Evolutionary conservation across 2,113 vertebrate species (phyloP), one percentile per base, ranked within the genome.

Genomic region (Vidua chalybeata): DNA sequence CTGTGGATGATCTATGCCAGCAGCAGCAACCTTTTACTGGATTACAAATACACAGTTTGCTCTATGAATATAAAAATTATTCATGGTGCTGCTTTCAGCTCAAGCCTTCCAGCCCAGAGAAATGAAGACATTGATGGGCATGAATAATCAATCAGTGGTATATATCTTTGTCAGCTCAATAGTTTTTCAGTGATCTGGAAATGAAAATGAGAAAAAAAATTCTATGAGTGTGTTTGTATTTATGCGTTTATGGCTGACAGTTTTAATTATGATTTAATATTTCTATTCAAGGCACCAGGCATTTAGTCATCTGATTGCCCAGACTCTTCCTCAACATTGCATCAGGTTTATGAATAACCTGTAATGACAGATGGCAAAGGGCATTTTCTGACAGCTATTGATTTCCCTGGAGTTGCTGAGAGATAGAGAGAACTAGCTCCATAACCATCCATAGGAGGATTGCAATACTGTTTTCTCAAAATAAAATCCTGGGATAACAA

Each of bases 301-400:
- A 75, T 68, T 87, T 79, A 82, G 73, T 90, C 21, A 69, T 84
- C 67, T 88, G 37, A 80, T 73, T 86, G 49, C 49, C 51, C 85
- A 64, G 45, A 49, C 43, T 66, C 49, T 91, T 81, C 75, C n/a
- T 82, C 66, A 76, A 54, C 26, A 31, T 83, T 93, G 67, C 35
- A 76, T 90, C 48, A 93, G 45, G 39, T 78, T 93, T 79, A 68
- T 76, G 75, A 89, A 78, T 89, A 95, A 82, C 69, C 51, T 64
- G 49, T 56, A 75, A 93, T 91, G 87, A 82, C 78, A 91, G 78
- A 75, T 64, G 49, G 75, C 37, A 91, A 78, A 85, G 45, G 69
- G 49, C 52, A 68, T 93, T 82, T 95, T 45, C 61, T 55, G 66
- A 27, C 48, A 79, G 39, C 48, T 37, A 56, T 7, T 87, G 93